Evolutionary conservation across 2,113 vertebrate genomes (phyloP).

Genomic region (Capra hircus): DNA sequence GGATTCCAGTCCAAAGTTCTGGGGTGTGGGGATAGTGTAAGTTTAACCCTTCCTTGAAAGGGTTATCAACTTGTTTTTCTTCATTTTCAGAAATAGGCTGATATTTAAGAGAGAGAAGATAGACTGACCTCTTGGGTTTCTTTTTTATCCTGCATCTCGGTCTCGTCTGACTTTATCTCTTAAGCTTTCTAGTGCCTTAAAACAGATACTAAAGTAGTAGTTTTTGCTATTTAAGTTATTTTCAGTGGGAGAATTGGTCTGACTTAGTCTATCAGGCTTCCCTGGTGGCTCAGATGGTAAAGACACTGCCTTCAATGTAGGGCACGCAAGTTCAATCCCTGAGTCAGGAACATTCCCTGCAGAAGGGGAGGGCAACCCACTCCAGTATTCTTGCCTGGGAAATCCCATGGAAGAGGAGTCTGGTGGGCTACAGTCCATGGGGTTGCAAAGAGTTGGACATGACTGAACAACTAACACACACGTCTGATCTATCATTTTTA

Average conservation of each 20-base stretch:
- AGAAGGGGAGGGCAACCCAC: neutral
- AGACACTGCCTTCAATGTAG: neutral
- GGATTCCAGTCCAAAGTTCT: neutral
- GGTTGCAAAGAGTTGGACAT: neutral
- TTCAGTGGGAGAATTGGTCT: neutral
- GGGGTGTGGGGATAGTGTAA: rapidly evolving
- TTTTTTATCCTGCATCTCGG: neutral
- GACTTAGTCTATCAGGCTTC: neutral
- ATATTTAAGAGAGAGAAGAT: neutral
- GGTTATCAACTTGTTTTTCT: neutral
- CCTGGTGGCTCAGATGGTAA: neutral
- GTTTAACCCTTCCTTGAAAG: neutral
- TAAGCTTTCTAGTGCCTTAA: neutral
- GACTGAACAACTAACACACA: neutral
- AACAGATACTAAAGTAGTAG: neutral
- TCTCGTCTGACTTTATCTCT: neutral
- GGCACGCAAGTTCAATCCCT: neutral
- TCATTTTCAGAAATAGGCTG: neutral
- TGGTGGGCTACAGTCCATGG: neutral
- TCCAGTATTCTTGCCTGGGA: neutral
- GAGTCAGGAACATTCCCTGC: neutral
- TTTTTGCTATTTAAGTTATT: neutral
- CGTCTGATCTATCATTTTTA: neutral
- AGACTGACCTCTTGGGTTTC: neutral
- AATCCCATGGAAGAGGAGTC: neutral